phyloP scores from a whole-genome alignment of 37 sponge, comb jelly and placozoan species.

The Crambe crambe region DNA sequence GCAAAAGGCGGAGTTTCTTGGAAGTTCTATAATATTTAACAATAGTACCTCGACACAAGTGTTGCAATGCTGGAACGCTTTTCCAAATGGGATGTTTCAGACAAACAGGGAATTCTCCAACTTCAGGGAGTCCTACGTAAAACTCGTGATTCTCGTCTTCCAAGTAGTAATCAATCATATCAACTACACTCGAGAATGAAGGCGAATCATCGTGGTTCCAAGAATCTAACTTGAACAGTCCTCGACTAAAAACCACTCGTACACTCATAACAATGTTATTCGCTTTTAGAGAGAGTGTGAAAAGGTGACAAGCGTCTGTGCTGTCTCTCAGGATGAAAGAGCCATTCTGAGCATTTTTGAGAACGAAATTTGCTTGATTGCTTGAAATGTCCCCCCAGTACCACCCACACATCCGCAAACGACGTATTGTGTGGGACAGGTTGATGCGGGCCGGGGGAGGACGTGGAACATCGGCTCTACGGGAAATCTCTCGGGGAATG shows the following conservation, averaged over 20 bases:
- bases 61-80: slow-evolving; percentile 82
- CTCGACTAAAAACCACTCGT: slow-evolving; percentile 80
- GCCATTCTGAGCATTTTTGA: slow-evolving; percentile 66
- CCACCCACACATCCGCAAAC: slow-evolving; percentile 89
- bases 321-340: slow-evolving; percentile 92
- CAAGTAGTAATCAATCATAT: slow-evolving; percentile 78
- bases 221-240: slow-evolving; percentile 88
- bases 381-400: slow-evolving; percentile 90
- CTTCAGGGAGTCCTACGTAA: slow-evolving; percentile 62
- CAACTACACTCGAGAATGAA: slow-evolving; percentile 74
- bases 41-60: slow-evolving; percentile 70
- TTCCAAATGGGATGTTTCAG: slow-evolving; percentile 78
- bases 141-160: slow-evolving; percentile 55
- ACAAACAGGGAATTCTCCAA: slow-evolving; percentile 67
- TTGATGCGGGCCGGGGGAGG: slow-evolving; percentile 47
- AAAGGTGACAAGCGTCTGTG: slow-evolving; percentile 82
- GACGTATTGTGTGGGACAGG: slow-evolving; percentile 69
- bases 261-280: slow-evolving; percentile 70
- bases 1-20: slow-evolving; percentile 36
- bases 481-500: neutral
- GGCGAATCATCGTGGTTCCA: slow-evolving; percentile 72
- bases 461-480: neutral
- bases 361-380: slow-evolving; percentile 67
- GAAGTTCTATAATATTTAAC: slow-evolving; percentile 47
- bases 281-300: slow-evolving; percentile 81